Base-by-base conservation (phyloP, 2,113 vertebrate genomes). In the Thinocorus orbignyianus region DNA sequence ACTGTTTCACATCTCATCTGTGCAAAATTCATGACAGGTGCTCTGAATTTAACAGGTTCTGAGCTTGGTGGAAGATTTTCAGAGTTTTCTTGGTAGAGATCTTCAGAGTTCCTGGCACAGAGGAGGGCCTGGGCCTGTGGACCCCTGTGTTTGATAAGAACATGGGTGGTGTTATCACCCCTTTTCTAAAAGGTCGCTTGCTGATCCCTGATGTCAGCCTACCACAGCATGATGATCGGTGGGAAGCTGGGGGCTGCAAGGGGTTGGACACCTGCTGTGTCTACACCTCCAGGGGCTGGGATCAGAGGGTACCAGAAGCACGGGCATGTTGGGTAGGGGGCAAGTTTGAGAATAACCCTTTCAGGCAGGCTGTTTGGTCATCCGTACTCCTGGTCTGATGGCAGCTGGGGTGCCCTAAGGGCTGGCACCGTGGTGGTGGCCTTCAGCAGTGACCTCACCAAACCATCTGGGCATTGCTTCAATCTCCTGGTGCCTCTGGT, bases 181-280 rank as follows among this genome's bases (percentile, higher is more conserved):
- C 18, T 91, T 78, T 81, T 48, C 70, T 80, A 26, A 55, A 77
- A 90, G 6, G 3, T 57, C 6, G 7, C 17, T 86, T 77, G 88
- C 68, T 81, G 24, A 54, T 76, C 13, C 44, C 9, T 13, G 4
- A 0, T n/a, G 39, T 30, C 23, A 49, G 7, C 28, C 58, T 61
- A 11, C 51, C 6, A 9, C 1, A 65, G 41, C 33, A 30, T 10
- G 4, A 9, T 1, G 8, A 22, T 26, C 35, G 46, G 65, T 4
- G 20, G 15, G 30, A 92, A 88, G 33, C 41, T 44, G 62, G 39
- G 58, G 7, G 19, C 24, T 81, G 41, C 16, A 52, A 31, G 13
- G 33, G 3, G 20, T 35, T 74, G 17, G 44, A n/a, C 41, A 54
- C 5, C 3, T 30, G 25, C 55, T 0, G 0, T 24, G 3, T 37